Base-by-base conservation (phyloP, 2,113 vertebrate genomes). In the Ceuthmochares aereus region DNA sequence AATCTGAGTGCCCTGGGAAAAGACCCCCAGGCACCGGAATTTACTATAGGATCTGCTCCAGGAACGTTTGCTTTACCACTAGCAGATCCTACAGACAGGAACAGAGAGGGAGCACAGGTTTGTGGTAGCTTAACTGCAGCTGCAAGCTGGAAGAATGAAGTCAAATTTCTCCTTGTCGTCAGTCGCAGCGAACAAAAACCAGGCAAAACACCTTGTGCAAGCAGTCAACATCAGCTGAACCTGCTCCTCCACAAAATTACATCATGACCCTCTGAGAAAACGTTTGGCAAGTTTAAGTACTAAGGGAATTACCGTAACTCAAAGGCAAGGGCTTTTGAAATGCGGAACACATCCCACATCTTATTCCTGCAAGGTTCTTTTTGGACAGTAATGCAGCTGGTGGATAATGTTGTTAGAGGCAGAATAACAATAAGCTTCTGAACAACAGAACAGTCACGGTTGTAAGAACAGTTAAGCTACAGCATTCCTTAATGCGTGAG, bases 151-250 rank as follows among this genome's bases (percentile, higher is more conserved):
- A 78, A 18, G 32, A 25, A 26, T 20, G 6, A 27, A 52, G 29
- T 47, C 20, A 34, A 11, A 36, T 47, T 43, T 22, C 69, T 81
- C 51, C 51, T 19, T 81, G n/a, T 52, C 52, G 43, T 59, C 58
- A 13, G 58, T 6, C 0, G 0, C 29, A 66, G 67, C 5, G 1
- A 87, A 42, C 10, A 30, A 59, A 42, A 83, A 4, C 47, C 6
- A 70, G 80, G 64, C 43, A 68, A 59, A 70, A 67, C 9, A 18
- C 20, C 51, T 55, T 6, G 1, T 30, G 47, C 20, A 9, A 77
- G 10, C 27, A 16, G 21, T n/a, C 7, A 58, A 6, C 47, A 59
- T 13, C 34, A 52, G 22, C 52, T 68, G 58, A 72, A 66, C 36
- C 37, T 49, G 36, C 64, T 80, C 56, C 10, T 36, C 42, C 87